Percentiles rank a stretch among this genome's conserved stretches.
phyloP scores from a whole-genome alignment of 2,797 vertebrate species.

The Myotis myotis region DNA sequence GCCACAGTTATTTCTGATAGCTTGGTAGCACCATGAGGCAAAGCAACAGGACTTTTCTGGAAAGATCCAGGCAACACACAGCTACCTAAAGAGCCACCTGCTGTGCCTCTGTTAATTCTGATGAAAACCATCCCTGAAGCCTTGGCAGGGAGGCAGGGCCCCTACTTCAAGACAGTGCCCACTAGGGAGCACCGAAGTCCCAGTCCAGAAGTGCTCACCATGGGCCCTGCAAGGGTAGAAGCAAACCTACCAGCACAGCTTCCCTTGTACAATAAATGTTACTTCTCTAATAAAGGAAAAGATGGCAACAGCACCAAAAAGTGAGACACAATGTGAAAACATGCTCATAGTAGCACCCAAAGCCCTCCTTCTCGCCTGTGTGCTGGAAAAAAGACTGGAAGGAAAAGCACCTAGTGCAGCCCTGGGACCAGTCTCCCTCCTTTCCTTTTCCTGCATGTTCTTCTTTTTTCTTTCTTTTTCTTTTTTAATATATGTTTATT shows the following conservation, averaged over 20 bases:
- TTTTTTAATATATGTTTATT: too few relatives aligned
- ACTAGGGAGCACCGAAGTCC: neutral
- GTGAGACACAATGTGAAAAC: neutral
- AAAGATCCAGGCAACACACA: neutral
- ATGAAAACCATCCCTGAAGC: neutral
- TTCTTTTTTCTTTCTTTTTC: too few relatives aligned
- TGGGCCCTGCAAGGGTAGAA: neutral
- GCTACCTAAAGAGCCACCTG: neutral
- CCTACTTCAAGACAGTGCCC: neutral
- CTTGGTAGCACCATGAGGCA: neutral
- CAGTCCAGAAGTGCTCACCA: neutral
- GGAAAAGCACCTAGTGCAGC: neutral
- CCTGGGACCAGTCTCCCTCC: neutral
- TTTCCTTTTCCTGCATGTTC: neutral
- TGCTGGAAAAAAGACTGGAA: neutral
- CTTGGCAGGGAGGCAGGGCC: too few relatives aligned
- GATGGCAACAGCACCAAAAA: accelerated
- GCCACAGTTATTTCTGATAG: neutral
- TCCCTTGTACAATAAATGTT: neutral
- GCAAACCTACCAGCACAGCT: neutral
- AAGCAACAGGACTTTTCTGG: neutral
- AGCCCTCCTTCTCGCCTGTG: neutral
- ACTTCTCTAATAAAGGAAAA: neutral
- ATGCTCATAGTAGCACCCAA: neutral
- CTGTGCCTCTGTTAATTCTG: neutral